A percentile compares a stretch with the other conserved stretches of the same genome.
Evolutionary conservation across 2,888 invertebrate species (phyloP).

Genomic region (Pachymerium ferrugineum): DNA sequence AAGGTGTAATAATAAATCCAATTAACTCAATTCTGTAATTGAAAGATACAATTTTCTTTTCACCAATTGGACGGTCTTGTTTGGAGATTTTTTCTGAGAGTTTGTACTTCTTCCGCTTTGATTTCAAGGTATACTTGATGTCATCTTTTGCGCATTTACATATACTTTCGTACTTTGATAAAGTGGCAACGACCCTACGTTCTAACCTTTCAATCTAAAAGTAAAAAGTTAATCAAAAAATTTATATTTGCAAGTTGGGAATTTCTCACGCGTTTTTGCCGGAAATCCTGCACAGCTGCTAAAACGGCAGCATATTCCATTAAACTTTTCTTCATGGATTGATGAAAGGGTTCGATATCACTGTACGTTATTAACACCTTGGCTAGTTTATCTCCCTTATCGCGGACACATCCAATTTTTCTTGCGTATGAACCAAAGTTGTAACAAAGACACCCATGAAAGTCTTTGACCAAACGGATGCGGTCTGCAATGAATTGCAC

Average conservation of each 20-base stretch:
- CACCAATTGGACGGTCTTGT: background rate
- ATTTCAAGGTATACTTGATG: background rate
- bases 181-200: background rate
- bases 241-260: too few relatives aligned
- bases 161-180: background rate
- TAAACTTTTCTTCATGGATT: background rate
- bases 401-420: background rate
- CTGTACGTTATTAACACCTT: background rate
- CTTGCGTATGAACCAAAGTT: background rate
- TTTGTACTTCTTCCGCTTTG: background rate
- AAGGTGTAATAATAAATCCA: background rate
- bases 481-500: background rate
- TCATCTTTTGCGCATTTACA: constrained; percentile 1
- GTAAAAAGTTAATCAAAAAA: background rate
- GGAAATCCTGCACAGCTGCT: background rate
- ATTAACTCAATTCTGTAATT: background rate
- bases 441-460: background rate
- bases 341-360: background rate
- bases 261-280: background rate
- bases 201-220: background rate
- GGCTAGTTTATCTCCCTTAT: background rate
- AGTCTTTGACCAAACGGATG: constrained; percentile 1
- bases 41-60: background rate
- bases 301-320: background rate
- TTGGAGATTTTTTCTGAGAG: background rate